Evolutionary conservation across 2,113 vertebrate species (phyloP).

Genomic region (Syrrhaptes paradoxus): DNA sequence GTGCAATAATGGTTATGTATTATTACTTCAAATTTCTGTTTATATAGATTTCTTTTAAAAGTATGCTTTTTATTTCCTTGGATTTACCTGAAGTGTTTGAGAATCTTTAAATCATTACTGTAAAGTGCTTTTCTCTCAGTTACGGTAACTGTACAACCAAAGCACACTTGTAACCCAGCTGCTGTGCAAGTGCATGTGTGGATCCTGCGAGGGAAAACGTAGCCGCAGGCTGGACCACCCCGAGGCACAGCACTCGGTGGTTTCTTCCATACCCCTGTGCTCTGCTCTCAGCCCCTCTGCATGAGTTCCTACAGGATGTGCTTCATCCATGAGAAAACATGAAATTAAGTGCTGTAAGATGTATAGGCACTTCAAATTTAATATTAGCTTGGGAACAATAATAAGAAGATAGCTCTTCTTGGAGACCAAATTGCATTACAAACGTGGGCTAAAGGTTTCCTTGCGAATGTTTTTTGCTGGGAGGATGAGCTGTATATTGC

Average conservation of each 20-base stretch:
- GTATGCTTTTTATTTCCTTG: background rate
- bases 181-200: fast-evolving
- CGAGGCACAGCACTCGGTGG: background rate
- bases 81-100: background rate
- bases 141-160: background rate
- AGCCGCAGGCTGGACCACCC: background rate
- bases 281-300: background rate
- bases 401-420: background rate
- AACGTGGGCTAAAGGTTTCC: background rate
- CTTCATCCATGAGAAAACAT: background rate
- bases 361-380: background rate
- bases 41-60: background rate
- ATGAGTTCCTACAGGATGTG: background rate
- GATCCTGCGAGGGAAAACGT: background rate
- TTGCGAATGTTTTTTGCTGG: background rate
- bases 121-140: background rate
- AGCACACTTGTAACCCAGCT: background rate
- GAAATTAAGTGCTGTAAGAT: background rate
- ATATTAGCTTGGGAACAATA: background rate
- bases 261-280: background rate
- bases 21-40: background rate
- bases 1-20: background rate
- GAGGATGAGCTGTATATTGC: background rate
- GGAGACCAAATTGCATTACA: background rate
- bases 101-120: background rate